These are phyloP conservation scores for Colinus virginianus DNA, from an alignment of 2,113 vertebrate species.

Conservation along the genomic window DNA sequence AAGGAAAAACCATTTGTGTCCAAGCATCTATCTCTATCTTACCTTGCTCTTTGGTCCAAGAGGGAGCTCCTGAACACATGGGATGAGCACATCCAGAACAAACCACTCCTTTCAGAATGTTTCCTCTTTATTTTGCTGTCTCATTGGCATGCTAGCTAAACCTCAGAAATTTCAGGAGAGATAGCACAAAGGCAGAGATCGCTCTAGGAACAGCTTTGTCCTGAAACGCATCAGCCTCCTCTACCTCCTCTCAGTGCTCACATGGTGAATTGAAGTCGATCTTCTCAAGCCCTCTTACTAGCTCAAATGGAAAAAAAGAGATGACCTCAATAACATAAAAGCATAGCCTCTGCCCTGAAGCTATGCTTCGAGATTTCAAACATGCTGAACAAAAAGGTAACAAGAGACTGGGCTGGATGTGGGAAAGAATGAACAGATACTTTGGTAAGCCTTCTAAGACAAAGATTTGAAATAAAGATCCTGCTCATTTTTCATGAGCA, in stretches of 20 bases:
- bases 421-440: background rate
- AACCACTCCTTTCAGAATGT: background rate
- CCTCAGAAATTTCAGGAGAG: background rate
- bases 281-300: accelerated
- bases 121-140: background rate
- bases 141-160: background rate
- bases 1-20: background rate
- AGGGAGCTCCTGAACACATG: background rate
- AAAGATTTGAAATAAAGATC: background rate
- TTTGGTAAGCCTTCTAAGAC: background rate
- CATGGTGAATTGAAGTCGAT: background rate
- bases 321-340: background rate
- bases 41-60: background rate
- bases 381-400: background rate
- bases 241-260: background rate
- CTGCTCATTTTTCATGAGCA: background rate
- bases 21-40: background rate
- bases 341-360: background rate
- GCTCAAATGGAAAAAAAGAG: background rate
- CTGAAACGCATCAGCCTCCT: background rate
- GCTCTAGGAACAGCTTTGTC: background rate
- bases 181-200: background rate
- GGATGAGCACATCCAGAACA: background rate
- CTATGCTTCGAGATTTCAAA: background rate
- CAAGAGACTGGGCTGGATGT: background rate